Evolutionary conservation across 2,888 invertebrate genomes (phyloP), one percentile per base, ranked within the genome.

Genomic region (Endotricha flammealis): DNA sequence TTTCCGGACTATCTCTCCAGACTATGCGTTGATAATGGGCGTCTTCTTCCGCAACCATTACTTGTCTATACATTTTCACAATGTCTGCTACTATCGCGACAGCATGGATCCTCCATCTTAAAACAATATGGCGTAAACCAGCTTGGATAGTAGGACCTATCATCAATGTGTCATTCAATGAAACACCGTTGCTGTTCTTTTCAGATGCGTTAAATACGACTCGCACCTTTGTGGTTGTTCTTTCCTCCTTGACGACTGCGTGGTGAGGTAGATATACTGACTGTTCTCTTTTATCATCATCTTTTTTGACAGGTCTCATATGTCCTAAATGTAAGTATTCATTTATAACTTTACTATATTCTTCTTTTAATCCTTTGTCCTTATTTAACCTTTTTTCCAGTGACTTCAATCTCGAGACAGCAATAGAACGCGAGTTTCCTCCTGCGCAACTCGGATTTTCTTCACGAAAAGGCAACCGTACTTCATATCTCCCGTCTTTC

Each of bases 101-200:
- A 3, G 7, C 22, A 22, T 22, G 22, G 9, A 22, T 9, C 9
- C 22, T 22, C 22, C 22, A 22, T 22, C 22, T 22, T 9, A 11
- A 25, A 12, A 41, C 12, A 2, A 36, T n/a, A 20, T 36, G 36
- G 0, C 39, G 33, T 4, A 39, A 22, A 11, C 39, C 42, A 8
- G 33, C 20, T 24, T 39, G 39, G 6, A 42, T 12, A 1, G 12
- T 37, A 0, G 42, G 38, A 1, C 39, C 39, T 9, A 38, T 20
- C 35, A 40, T 32, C 2, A 40, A 17, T 1, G 11, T 32, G 25
- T 43, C 43, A 13, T 43, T 43, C 17, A 36, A n/a, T n/a, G n/a
- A n/a, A n/a, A n/a, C 14, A 2, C 36, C 29, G 3, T 36, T 22
- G 0, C 16, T 39, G 7, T 29, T 29, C 5, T 36, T 34, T 3